phyloP scores from a whole-genome alignment of 2,113 vertebrate species.

The Sinocyclocheilus maitianheensis region DNA sequence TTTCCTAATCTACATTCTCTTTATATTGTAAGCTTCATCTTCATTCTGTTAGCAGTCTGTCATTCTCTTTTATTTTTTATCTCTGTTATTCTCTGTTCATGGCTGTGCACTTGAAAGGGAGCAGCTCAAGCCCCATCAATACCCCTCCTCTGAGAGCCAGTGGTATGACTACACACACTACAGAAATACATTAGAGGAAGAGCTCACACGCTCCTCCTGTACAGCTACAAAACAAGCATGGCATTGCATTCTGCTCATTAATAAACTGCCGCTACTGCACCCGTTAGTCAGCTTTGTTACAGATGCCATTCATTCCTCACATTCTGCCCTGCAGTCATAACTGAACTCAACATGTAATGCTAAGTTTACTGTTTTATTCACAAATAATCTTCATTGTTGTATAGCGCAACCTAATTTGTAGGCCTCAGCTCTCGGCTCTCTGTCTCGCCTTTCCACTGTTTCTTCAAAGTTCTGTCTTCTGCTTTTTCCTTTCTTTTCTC shows the following conservation, averaged over 20 bases:
- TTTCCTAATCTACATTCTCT: not conserved
- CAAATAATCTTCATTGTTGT: not conserved
- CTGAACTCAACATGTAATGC: not conserved
- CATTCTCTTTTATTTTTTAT: not conserved
- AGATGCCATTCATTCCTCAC: not conserved
- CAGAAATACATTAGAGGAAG: not conserved
- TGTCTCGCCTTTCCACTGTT: not conserved
- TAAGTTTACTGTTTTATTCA: not conserved
- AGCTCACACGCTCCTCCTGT: not conserved
- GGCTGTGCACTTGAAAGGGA: slow-evolving; percentile 15
- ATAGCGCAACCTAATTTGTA: not conserved
- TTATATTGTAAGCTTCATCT: not conserved
- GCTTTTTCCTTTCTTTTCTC: slow-evolving; percentile 44
- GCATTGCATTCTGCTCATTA: not conserved
- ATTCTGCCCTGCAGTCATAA: not conserved
- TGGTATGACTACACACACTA: slow-evolving; percentile 28
- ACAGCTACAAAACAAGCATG: not conserved
- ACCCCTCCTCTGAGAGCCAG: slow-evolving; percentile 41
- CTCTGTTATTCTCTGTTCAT: not conserved
- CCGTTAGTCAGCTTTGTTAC: not conserved
- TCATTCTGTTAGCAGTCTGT: not conserved
- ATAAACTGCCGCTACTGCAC: not conserved
- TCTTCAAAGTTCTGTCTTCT: slow-evolving; percentile 30
- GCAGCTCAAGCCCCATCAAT: slow-evolving; percentile 40
- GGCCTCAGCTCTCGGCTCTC: not conserved